Conservation (phyloP, 1,140 invertebrate genomes). For the Zaprionus ornatus region DNA sequence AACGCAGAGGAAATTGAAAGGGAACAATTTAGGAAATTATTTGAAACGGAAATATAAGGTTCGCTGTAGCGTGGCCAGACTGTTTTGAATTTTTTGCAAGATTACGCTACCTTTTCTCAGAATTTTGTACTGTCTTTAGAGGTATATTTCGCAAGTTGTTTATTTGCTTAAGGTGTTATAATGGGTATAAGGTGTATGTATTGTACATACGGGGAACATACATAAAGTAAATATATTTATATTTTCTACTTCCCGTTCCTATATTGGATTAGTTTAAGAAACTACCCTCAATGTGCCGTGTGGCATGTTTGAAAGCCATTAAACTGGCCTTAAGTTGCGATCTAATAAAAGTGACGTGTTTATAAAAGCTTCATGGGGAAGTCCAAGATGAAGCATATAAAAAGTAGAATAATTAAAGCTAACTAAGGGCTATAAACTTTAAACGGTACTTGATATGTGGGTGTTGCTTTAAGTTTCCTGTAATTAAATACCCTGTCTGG, state of each 20-base stretch:
- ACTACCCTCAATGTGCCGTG: not conserved
- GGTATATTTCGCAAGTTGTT: not conserved
- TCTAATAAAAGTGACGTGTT: not conserved
- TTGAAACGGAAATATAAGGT: not conserved
- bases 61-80: not conserved
- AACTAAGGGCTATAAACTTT: not conserved
- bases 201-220: not conserved
- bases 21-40: not conserved
- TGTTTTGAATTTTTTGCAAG: not conserved
- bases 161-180: not conserved
- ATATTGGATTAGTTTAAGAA: not conserved
- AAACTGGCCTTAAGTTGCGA: not conserved
- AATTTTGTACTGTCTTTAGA: not conserved
- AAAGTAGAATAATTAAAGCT: not conserved
- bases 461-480: not conserved
- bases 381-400: not conserved
- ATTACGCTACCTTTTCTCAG: not conserved
- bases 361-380: not conserved
- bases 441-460: not conserved
- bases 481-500: not conserved
- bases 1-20: not conserved
- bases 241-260: not conserved
- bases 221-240: not conserved
- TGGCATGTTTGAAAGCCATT: constrained; percentile 15
- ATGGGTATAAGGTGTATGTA: not conserved